Base-by-base conservation (phyloP, 2,113 vertebrate species). In the Nesogale talazaci region DNA sequence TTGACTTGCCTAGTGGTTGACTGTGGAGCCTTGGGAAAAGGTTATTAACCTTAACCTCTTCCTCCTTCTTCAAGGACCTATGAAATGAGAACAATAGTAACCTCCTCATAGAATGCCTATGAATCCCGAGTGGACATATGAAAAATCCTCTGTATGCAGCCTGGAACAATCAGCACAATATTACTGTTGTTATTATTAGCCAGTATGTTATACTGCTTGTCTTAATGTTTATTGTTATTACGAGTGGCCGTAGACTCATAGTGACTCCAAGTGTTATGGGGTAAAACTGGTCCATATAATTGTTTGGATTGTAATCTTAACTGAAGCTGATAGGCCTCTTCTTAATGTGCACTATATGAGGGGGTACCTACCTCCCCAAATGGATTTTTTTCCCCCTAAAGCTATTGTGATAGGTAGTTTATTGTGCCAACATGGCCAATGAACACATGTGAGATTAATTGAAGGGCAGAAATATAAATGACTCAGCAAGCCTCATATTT, bases 61-160 rank as follows among this genome's bases (percentile, higher is more conserved):
- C 20, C 27, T 88, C 16, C n/a, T 90, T 46, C n/a, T 34, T 15
- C 2, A 17, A 70, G 69, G 69, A 57, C 57, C 20, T 70, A 4
- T 79, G 70, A 96, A 92, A 81, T 9, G 9, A 85, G 38, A 23
- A 75, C 72, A 70, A 42, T 23, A 81, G 40, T 22, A 72, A 9
- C 14, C 25, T 76, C 42, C 38, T 88, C 65, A 70, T 42, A 88
- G 34, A 17, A 6, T 81, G 23, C 25, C 65, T 77, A 46, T 82
- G n/a, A 85, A 63, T 0, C 79, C 14, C 40, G 52, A 76, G 40
- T 72, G 19, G 27, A 42, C 65, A 23, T 82, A 2, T 34, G 16
- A 10, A 77, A 80, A 42, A 17, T 5, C 36, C 16, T 74, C 69
- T 42, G 87, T 88, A 77, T 74, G 84, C 29, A 63, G 56, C 61